These are phyloP conservation scores for Celastrina argiolus DNA, from an alignment of 2,888 invertebrate genomes.

Conservation along the genomic window DNA sequence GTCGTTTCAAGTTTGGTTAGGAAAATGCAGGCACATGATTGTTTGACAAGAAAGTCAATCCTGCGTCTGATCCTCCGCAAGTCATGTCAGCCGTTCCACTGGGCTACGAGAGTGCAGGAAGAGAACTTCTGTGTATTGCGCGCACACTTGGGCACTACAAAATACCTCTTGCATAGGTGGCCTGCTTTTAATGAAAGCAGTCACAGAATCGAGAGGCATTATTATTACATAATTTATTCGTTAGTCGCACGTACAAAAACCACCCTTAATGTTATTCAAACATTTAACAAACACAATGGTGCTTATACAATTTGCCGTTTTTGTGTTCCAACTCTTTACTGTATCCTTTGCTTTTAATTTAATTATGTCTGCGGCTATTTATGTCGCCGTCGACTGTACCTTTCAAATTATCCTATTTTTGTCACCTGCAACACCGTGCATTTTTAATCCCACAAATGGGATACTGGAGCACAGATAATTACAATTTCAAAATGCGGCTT, in stretches of 20 bases:
- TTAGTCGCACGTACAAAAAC: background rate
- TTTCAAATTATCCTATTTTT: background rate
- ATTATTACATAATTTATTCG: background rate
- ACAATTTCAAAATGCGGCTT: conserved; percentile 11
- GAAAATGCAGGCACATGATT: too few relatives aligned
- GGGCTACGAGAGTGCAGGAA: too few relatives aligned
- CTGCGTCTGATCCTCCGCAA: too few relatives aligned
- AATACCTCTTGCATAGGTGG: too few relatives aligned
- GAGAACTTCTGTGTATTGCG: too few relatives aligned
- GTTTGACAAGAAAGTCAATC: too few relatives aligned
- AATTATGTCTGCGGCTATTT: background rate
- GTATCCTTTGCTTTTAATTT: conserved; percentile 8
- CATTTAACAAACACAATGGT: background rate
- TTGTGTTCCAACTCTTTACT: background rate
- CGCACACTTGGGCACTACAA: too few relatives aligned
- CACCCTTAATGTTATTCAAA: background rate
- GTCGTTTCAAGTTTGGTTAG: too few relatives aligned
- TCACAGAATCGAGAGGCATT: too few relatives aligned
- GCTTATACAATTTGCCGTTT: background rate
- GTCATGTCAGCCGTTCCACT: too few relatives aligned
- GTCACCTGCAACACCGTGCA: background rate
- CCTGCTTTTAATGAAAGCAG: too few relatives aligned
- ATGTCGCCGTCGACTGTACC: background rate
- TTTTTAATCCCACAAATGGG: conserved; percentile 10
- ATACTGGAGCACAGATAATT: background rate